Percentiles rank a stretch among this genome's conserved stretches.
Evolutionary conservation across 2,888 invertebrate genomes (phyloP).

Genomic region (Catotricha subobsoleta): DNA sequence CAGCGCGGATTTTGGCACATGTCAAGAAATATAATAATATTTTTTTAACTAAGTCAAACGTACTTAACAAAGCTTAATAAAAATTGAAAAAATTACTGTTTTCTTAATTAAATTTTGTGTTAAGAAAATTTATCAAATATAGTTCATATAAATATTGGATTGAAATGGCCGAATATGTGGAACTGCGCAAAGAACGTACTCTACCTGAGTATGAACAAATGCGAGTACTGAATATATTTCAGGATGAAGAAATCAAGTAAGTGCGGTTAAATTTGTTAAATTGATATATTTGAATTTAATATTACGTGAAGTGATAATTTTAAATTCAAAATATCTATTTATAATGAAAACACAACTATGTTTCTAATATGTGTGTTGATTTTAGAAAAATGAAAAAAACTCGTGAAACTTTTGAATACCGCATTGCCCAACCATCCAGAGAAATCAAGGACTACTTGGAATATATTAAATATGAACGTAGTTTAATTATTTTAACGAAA

Average conservation of each 20-base stretch:
- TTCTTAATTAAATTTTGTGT: too few species aligned
- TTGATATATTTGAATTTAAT: constrained; percentile 15
- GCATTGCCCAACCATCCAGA: constrained; percentile 47
- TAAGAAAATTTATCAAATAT: too few species aligned
- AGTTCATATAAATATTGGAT: background rate
- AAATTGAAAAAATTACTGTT: too few species aligned
- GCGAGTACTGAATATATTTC: constrained; percentile 49
- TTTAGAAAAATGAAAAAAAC: constrained; percentile 42
- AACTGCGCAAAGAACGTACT: constrained; percentile 58
- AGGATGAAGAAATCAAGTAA: constrained; percentile 51
- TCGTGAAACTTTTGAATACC: constrained; percentile 40
- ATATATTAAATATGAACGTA: constrained; percentile 53
- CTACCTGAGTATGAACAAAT: constrained; percentile 66
- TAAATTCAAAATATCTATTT: too few species aligned
- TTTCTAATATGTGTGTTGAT: too few species aligned
- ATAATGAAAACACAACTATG: too few species aligned
- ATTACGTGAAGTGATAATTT: too few species aligned
- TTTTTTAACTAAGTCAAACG: too few species aligned
- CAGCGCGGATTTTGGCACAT: too few species aligned
- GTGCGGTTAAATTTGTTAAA: constrained; percentile 9
- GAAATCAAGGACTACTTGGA: constrained; percentile 49
- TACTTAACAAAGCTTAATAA: too few species aligned
- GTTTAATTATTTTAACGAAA: constrained; percentile 44
- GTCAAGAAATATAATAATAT: too few species aligned
- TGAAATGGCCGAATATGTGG: constrained; percentile 66